phyloP scores from a whole-genome alignment of 1,140 invertebrate genomes.

The Drosophila nigrodunni region DNA sequence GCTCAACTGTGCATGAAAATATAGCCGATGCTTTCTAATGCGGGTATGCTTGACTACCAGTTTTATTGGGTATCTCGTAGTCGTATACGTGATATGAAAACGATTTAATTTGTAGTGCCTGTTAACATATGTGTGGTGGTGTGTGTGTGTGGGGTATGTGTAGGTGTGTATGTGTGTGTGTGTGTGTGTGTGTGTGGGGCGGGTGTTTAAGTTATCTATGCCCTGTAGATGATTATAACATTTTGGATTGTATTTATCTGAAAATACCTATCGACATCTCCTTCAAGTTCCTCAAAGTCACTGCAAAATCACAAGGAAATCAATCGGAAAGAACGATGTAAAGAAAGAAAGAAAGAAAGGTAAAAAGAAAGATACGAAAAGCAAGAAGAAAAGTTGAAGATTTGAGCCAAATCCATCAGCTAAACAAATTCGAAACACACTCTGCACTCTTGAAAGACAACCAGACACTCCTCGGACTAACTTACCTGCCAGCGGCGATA shows the following conservation, averaged over 20 bases:
- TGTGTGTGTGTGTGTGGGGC: conserved; percentile 5
- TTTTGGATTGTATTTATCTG: conserved; percentile 31
- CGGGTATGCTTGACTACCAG: not conserved
- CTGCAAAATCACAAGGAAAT: conserved; percentile 79
- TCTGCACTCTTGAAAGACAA: conserved; percentile 5
- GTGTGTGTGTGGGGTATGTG: not conserved
- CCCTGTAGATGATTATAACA: conserved; percentile 14
- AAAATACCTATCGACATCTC: conserved; percentile 66
- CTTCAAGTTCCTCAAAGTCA: conserved; percentile 67
- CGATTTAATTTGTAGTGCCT: conserved; percentile 20
- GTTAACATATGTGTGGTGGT: conserved; percentile 7
- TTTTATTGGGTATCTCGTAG: conserved; percentile 5
- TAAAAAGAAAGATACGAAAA: conserved; percentile 34
- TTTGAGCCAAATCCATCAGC: conserved; percentile 20
- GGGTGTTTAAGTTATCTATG: conserved; percentile 24
- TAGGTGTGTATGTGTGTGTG: conserved; percentile 8
- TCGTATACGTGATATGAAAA: conserved; percentile 1
- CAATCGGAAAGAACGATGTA: conserved; percentile 51
- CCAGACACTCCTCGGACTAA: not conserved
- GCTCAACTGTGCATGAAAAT: not conserved
- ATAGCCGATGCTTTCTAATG: conserved; percentile 2
- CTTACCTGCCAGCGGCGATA: conserved; percentile 88
- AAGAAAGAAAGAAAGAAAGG: conserved; percentile 45
- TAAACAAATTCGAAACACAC: conserved; percentile 23
- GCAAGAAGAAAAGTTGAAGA: conserved; percentile 14